Percentiles rank a stretch among this genome's conserved stretches.
Evolutionary conservation across 2,888 invertebrate species (phyloP).

Genomic region (Polyommatus iphigenia): DNA sequence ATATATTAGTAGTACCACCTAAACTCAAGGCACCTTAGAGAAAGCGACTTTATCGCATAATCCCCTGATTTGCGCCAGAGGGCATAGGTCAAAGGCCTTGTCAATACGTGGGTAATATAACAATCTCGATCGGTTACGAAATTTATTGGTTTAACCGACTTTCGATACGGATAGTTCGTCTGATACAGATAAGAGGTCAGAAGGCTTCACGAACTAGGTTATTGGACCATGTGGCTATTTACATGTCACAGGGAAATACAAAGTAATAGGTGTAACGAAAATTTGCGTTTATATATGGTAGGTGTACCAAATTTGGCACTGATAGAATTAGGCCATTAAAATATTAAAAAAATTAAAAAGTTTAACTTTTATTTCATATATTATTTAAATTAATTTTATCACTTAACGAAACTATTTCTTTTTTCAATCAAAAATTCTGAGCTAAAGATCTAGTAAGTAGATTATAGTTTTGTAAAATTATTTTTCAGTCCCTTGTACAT

Average conservation of each 20-base stretch:
- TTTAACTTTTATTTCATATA: no score
- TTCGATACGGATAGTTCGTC: conserved; percentile 24
- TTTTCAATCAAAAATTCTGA: no score
- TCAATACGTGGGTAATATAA: conserved; percentile 48
- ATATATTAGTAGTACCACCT: no score
- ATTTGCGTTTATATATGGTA: background rate
- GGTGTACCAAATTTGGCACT: background rate
- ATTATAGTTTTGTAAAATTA: no score
- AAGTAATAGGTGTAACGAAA: background rate
- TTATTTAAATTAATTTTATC: no score
- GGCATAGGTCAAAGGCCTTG: conserved; percentile 57
- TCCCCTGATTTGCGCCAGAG: conserved; percentile 41
- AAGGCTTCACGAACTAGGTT: background rate
- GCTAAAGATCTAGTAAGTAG: no score
- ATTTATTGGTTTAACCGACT: conserved; percentile 35
- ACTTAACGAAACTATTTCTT: no score
- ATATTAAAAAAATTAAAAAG: no score
- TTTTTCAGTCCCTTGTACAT: no score
- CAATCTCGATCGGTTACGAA: conserved; percentile 42
- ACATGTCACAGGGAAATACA: background rate
- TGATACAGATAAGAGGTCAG: conserved; percentile 8
- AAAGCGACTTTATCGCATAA: conserved; percentile 13
- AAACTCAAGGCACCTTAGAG: background rate
- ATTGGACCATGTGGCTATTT: conserved; percentile 4
- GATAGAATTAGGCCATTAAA: no score